These are phyloP conservation scores for Mercenaria mercenaria DNA, from an alignment of 1,140 invertebrate species.

Conservation along the genomic window DNA sequence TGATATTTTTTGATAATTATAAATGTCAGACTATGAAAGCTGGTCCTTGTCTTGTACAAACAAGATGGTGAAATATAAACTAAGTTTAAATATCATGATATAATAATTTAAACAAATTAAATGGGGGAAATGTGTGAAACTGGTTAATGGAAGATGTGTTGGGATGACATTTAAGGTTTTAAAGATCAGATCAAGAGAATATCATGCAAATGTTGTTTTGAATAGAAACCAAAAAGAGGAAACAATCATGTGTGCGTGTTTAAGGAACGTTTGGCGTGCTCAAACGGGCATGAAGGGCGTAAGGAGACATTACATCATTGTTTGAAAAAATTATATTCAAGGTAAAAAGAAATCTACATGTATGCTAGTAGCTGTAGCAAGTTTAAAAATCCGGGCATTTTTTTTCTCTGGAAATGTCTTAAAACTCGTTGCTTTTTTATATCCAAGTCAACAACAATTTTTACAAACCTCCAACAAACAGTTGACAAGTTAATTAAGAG, in stretches of 20 bases:
- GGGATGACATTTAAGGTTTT: slow-evolving; percentile 3
- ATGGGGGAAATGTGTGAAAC: slow-evolving; percentile 7
- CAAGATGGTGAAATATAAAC: slow-evolving; percentile 52
- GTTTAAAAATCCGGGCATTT: no score
- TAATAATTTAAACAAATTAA: slow-evolving; percentile 43
- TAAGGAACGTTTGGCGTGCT: background rate
- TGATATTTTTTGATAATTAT: slow-evolving; percentile 63
- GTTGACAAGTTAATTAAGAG: no score
- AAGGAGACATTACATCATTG: no score
- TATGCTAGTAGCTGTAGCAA: no score
- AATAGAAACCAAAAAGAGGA: background rate
- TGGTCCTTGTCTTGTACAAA: background rate
- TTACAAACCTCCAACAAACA: no score
- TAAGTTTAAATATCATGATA: slow-evolving; percentile 40
- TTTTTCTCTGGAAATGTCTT: no score
- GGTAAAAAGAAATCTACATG: no score
- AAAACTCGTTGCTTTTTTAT: no score
- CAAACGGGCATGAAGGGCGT: background rate
- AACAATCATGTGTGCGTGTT: background rate
- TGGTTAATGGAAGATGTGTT: background rate
- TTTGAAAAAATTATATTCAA: no score
- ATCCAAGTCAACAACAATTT: no score
- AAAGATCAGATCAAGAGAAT: slow-evolving; percentile 18
- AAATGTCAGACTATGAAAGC: slow-evolving; percentile 48
- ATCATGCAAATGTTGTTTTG: background rate